Base-by-base conservation (phyloP, 1,140 invertebrate genomes). In the Hestina assimilis region DNA sequence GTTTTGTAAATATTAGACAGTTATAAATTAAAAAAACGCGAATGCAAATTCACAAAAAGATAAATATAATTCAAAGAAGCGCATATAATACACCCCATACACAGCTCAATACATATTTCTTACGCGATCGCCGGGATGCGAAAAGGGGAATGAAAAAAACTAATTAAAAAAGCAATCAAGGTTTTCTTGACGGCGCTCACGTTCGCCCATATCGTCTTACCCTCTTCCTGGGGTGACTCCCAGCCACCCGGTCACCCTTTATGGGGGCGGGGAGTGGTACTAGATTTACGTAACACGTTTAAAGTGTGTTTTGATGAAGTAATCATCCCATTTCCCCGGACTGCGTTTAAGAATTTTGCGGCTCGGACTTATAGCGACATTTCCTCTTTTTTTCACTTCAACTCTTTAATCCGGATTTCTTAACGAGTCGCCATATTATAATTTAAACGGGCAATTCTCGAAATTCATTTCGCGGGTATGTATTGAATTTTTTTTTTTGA, bases 271-370 rank as follows among this genome's bases (percentile, higher is more conserved):
- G 42, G 70, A 72, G 63, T 66, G 67, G 82, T 82, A 86, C 83
- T 86, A 85, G 84, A 87, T 87, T 87, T 87, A 87, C 82, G 84
- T 87, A 87, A 87, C 84, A 83, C 84, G 80, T 83, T 87, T 87
- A 87, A 87, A 87, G 84, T 87, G 82, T 87, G 84, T 87, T 87
- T 85, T 87, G 83, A 87, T 87, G 83, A 87, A 87, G 83, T 85
- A 87, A 87, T 87, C 83, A 84, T 87, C 79, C 79, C 77, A 83
- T 85, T 87, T 83, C 83, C 82, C 72, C 62, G 77, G 74, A 79
- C 81, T 83, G 67, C 83, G 82, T 76, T 87, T 85, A 87, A 87
- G 83, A 87, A 87, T 87, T 87, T 79, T 79, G 82, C 78, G 82
- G 83, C 66, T 64, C 64, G 72, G 72, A 77, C 75, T 72, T 41